Conservation (phyloP, 2,797 vertebrate genomes). For the Oryzias dopingdopingensis region DNA sequence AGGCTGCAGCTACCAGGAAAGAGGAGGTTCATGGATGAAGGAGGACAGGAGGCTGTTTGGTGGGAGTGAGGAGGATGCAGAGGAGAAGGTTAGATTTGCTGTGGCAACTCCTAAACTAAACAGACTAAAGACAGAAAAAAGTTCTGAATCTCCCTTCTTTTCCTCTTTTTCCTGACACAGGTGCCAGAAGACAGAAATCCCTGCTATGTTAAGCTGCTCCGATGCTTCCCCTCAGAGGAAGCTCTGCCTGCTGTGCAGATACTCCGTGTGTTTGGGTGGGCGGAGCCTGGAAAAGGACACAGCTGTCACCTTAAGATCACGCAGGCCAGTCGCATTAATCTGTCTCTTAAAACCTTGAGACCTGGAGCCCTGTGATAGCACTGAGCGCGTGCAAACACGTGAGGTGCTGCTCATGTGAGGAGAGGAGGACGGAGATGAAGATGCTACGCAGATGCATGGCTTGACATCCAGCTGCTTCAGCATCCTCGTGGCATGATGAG, state of each 20-base stretch:
- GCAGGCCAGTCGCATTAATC: slow-evolving; percentile 60
- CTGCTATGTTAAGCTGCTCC: slow-evolving; percentile 54
- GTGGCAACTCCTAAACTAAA: no score
- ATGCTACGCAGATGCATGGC: slow-evolving; percentile 55
- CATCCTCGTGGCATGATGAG: slow-evolving; percentile 29
- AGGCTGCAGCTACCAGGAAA: no score
- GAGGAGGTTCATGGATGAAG: no score
- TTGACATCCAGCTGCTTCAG: slow-evolving; percentile 58
- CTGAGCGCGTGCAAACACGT: slow-evolving; percentile 21
- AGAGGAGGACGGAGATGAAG: slow-evolving; percentile 33
- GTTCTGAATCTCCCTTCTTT: no score
- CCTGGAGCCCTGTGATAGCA: slow-evolving; percentile 38
- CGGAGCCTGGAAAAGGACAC: slow-evolving; percentile 59
- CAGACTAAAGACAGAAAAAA: no score
- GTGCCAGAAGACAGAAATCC: slow-evolving; percentile 9
- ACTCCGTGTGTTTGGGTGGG: slow-evolving; percentile 15
- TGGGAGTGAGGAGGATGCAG: no score
- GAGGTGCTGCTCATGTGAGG: slow-evolving; percentile 32
- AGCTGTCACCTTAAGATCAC: slow-evolving; percentile 71
- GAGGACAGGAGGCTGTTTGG: no score
- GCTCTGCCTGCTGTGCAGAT: slow-evolving; percentile 22
- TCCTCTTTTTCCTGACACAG: no score
- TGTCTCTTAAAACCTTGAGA: slow-evolving; percentile 64
- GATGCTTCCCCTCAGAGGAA: slow-evolving; percentile 22
- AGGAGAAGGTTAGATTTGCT: no score